phyloP scores from a whole-genome alignment of 1,140 invertebrate species.

The Latrodectus geometricus region DNA sequence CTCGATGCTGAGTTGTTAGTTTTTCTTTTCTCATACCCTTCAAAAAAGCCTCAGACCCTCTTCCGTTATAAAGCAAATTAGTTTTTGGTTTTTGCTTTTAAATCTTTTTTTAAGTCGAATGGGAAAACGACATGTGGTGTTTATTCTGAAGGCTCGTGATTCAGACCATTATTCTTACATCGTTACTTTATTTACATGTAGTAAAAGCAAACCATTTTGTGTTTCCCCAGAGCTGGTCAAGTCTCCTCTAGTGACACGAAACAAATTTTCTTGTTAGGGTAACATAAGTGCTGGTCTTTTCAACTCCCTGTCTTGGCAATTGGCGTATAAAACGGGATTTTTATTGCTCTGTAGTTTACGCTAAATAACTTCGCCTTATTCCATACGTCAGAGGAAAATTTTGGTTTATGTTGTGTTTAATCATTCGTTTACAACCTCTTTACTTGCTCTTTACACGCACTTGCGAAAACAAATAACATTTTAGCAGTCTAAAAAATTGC shows the following conservation, averaged over 20 bases:
- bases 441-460: too few relatives aligned
- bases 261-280: background rate
- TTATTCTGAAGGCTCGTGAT: constrained; percentile 45
- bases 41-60: background rate
- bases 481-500: too few relatives aligned
- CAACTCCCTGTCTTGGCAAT: background rate
- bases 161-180: constrained; percentile 34
- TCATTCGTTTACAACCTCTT: too few relatives aligned
- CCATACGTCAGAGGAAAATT: too few relatives aligned
- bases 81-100: constrained; percentile 3
- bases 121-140: constrained; percentile 46
- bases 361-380: background rate
- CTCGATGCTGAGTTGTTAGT: background rate
- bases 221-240: background rate
- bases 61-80: background rate
- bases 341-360: background rate
- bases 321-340: background rate
- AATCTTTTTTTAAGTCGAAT: constrained; percentile 16
- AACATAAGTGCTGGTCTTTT: background rate
- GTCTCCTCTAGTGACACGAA: background rate
- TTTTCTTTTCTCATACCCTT: background rate
- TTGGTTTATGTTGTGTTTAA: too few relatives aligned
- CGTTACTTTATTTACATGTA: background rate
- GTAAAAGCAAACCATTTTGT: background rate
- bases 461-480: too few relatives aligned